Conservation (phyloP, 2,797 vertebrate genomes). For the Cossypha niveicapilla region DNA sequence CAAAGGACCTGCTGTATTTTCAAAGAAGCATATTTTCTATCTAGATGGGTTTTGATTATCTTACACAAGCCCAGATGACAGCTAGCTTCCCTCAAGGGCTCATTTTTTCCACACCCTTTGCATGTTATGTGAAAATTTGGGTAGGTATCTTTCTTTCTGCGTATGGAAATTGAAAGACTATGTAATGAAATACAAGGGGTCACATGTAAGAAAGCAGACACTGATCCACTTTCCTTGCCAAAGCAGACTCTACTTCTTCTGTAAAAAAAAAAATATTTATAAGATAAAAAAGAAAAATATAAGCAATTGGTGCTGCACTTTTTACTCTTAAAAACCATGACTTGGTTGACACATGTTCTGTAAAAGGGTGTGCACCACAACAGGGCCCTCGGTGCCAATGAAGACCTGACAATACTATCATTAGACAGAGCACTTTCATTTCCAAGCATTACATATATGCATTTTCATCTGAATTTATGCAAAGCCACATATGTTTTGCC, state of each 20-base stretch:
- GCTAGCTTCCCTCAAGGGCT: background rate
- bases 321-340: background rate
- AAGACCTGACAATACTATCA: background rate
- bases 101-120: background rate
- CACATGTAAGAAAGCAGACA: background rate
- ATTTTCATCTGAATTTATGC: slow-evolving; percentile 7
- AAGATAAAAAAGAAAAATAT: background rate
- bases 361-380: background rate
- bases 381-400: background rate
- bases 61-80: background rate
- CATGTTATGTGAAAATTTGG: background rate
- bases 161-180: background rate
- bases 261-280: background rate
- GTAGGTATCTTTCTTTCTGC: background rate
- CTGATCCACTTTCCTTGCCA: background rate
- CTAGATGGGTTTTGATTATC: background rate
- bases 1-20: background rate
- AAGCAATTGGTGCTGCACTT: background rate
- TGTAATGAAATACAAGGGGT: background rate
- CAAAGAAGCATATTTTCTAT: background rate
- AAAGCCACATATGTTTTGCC: background rate
- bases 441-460: background rate
- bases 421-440: background rate
- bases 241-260: background rate
- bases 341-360: background rate